These are phyloP conservation scores for Lepidochrysops patricia DNA, from an alignment of 2,888 invertebrate species.

Conservation along the genomic window DNA sequence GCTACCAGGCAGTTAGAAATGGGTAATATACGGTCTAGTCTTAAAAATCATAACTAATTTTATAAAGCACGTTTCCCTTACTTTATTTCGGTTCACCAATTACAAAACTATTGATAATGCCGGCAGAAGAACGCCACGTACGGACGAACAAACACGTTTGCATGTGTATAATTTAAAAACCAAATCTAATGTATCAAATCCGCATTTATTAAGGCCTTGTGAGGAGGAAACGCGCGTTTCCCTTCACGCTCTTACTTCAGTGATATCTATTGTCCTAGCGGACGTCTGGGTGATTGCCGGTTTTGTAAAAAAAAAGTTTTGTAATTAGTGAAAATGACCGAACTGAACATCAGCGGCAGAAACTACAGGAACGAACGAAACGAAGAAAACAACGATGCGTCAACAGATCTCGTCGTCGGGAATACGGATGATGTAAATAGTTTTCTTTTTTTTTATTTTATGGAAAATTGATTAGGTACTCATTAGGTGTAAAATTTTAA, in stretches of 20 bases:
- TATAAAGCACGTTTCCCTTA: background rate
- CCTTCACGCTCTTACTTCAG: slow-evolving; percentile 29
- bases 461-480: background rate
- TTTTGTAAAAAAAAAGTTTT: background rate
- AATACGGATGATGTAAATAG: slow-evolving; percentile 12
- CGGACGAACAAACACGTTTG: background rate
- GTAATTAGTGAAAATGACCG: slow-evolving; percentile 31
- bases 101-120: background rate
- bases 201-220: slow-evolving; percentile 37
- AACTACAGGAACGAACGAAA: slow-evolving; percentile 7
- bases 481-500: too few species aligned
- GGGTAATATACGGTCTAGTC: too few species aligned
- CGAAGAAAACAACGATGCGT: slow-evolving; percentile 13
- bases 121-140: background rate
- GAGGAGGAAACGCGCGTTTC: slow-evolving; percentile 46
- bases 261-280: slow-evolving; percentile 25
- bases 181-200: background rate
- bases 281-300: background rate
- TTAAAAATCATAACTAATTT: too few species aligned
- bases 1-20: too few species aligned
- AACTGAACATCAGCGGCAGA: slow-evolving; percentile 19
- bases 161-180: slow-evolving; percentile 10
- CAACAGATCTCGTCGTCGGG: slow-evolving; percentile 11
- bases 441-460: background rate
- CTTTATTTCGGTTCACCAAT: background rate